A percentile compares a stretch with the other conserved stretches of the same genome.
Conservation (phyloP, 1,140 invertebrate species). For the Pachypsylla venusta region DNA sequence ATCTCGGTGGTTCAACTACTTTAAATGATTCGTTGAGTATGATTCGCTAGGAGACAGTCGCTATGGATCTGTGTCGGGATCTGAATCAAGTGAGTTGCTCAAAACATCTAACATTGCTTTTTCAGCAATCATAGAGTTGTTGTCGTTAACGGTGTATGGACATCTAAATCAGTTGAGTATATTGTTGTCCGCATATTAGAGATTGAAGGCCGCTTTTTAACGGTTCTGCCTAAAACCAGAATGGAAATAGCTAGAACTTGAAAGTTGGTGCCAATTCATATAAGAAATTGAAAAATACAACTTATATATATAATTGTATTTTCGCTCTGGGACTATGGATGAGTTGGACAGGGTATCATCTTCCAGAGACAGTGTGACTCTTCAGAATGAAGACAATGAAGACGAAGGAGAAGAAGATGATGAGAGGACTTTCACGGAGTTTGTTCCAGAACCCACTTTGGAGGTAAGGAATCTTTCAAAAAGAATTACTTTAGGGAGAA, state of each 20-base stretch:
- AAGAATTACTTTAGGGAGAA: slow-evolving; percentile 13
- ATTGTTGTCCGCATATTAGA: too few species aligned
- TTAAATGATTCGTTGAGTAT: slow-evolving; percentile 19
- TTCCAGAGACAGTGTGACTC: slow-evolving; percentile 9
- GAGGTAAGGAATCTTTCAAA: slow-evolving; percentile 20
- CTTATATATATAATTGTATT: too few species aligned
- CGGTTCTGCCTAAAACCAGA: too few species aligned
- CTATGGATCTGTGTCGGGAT: slow-evolving; percentile 34
- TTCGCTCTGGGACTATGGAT: slow-evolving; percentile 29
- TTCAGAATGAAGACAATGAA: slow-evolving; percentile 8
- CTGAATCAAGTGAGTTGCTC: slow-evolving; percentile 33
- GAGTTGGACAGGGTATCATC: slow-evolving; percentile 28
- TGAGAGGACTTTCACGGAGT: slow-evolving; percentile 19
- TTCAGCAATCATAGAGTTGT: too few species aligned
- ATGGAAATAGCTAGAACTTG: too few species aligned
- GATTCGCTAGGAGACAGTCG: slow-evolving; percentile 30
- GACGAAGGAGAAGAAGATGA: slow-evolving; percentile 19
- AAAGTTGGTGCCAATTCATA: too few species aligned
- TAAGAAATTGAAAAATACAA: too few species aligned
- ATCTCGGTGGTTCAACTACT: background rate
- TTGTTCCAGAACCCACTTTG: slow-evolving; percentile 21
- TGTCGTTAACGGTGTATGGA: too few species aligned
- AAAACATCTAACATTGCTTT: too few species aligned
- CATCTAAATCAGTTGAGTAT: too few species aligned
- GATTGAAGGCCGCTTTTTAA: too few species aligned